A percentile compares a stretch with the other conserved stretches of the same genome.
phyloP scores from a whole-genome alignment of 1,140 invertebrate species.

The Macrotrachela quadricornifera region DNA sequence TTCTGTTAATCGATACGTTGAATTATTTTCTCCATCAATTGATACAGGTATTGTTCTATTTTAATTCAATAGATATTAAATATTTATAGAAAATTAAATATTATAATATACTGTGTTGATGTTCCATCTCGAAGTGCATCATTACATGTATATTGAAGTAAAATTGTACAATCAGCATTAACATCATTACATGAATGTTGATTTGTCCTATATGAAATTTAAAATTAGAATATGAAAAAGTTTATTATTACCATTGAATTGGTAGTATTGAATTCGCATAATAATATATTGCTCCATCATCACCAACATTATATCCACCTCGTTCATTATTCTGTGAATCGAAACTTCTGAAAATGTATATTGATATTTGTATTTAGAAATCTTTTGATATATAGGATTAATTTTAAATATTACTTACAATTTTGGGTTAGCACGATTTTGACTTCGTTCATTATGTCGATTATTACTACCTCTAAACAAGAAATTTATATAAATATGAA shows the following conservation, averaged over 20 bases:
- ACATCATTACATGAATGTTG: conserved; percentile 28
- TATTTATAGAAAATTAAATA: background rate
- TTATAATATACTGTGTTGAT: background rate
- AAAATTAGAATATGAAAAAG: background rate
- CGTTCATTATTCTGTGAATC: conserved; percentile 22
- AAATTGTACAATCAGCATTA: conserved; percentile 19
- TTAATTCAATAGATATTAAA: background rate
- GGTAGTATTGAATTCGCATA: conserved; percentile 17
- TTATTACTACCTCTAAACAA: conserved; percentile 6
- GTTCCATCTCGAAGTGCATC: conserved; percentile 3
- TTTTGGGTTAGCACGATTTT: conserved; percentile 1
- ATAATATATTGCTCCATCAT: conserved; percentile 22
- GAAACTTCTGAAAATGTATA: background rate
- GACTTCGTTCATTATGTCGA: background rate
- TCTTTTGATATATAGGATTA: no score
- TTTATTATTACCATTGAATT: background rate
- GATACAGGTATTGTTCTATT: conserved; percentile 6
- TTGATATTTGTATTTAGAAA: no score
- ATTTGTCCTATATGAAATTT: conserved; percentile 16
- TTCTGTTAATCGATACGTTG: conserved; percentile 21
- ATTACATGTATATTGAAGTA: conserved; percentile 26
- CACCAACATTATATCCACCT: conserved; percentile 26
- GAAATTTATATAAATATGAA: no score
- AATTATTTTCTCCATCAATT: conserved; percentile 11
- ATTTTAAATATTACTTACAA: no score